A percentile compares a stretch with the other conserved stretches of the same genome.
Conservation (phyloP, 2,888 invertebrate species). For the Amblyteles armatorius region DNA sequence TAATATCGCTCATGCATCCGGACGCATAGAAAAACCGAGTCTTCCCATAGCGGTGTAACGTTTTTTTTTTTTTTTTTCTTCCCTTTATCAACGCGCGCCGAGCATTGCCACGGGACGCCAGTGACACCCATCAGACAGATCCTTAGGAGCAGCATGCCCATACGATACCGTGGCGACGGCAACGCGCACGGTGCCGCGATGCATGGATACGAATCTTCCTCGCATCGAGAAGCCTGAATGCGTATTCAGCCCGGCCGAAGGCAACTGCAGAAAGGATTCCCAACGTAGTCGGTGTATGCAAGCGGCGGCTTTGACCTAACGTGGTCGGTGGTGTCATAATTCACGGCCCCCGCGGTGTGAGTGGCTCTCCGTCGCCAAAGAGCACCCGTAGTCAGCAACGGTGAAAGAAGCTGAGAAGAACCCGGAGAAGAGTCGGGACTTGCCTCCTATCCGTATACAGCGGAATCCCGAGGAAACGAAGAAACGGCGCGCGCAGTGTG, state of each 20-base stretch:
- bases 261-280: conserved; percentile 51
- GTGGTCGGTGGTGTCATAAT: conserved; percentile 67
- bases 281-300: conserved; percentile 31
- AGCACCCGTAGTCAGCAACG: conserved; percentile 52
- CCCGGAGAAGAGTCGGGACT: conserved; percentile 34
- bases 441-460: conserved; percentile 45
- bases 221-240: conserved; percentile 71
- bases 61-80: conserved; percentile 12
- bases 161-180: conserved; percentile 1
- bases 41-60: not conserved
- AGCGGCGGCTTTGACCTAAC: conserved; percentile 70
- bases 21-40: conserved; percentile 57
- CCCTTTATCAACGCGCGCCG: conserved; percentile 44
- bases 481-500: conserved; percentile 43
- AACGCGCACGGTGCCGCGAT: conserved; percentile 21
- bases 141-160: not conserved
- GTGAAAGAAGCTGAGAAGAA: conserved; percentile 46
- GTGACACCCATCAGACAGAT: conserved; percentile 5
- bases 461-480: conserved; percentile 45
- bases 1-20: conserved; percentile 54
- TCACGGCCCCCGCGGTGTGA: conserved; percentile 67
- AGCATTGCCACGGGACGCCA: conserved; percentile 4
- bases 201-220: conserved; percentile 68
- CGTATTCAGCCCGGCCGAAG: conserved; percentile 71
- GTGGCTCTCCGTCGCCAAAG: conserved; percentile 66